Conservation (phyloP, 2,888 invertebrate species). For the Ophion ellenae region DNA sequence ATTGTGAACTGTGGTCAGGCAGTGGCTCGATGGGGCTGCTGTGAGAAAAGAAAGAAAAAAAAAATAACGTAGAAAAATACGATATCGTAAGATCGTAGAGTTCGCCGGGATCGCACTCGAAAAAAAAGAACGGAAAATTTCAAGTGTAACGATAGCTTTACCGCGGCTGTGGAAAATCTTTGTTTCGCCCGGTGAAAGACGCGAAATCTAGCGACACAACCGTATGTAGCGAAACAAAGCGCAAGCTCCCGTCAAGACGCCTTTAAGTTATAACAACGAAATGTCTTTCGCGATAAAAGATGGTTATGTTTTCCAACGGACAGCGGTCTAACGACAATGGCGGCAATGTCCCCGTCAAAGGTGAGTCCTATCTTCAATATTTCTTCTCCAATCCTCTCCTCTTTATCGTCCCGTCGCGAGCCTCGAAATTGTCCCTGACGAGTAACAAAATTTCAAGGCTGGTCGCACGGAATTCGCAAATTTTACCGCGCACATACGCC, state of each 20-base stretch:
- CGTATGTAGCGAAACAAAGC: constrained; percentile 33
- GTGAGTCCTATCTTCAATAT: constrained; percentile 83
- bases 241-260: constrained; percentile 6
- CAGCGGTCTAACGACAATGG: constrained; percentile 86
- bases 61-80: constrained; percentile 23
- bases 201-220: constrained; percentile 6
- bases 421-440: background rate
- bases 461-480: background rate
- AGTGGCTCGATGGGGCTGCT: constrained; percentile 18
- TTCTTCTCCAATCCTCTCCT: constrained; percentile 16
- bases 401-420: background rate
- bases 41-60: background rate
- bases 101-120: constrained; percentile 1
- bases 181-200: constrained; percentile 23
- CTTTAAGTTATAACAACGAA: constrained; percentile 42
- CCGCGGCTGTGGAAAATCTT: constrained; percentile 25
- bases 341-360: constrained; percentile 91
- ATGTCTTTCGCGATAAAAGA: constrained; percentile 72
- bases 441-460: background rate
- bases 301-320: constrained; percentile 80
- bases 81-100: background rate
- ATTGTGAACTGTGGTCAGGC: constrained; percentile 8
- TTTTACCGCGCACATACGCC: background rate
- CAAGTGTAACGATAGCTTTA: constrained; percentile 5
- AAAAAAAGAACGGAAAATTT: constrained; percentile 5